Base-by-base conservation (phyloP, 2,888 invertebrate genomes). In the Morpho achilles region DNA sequence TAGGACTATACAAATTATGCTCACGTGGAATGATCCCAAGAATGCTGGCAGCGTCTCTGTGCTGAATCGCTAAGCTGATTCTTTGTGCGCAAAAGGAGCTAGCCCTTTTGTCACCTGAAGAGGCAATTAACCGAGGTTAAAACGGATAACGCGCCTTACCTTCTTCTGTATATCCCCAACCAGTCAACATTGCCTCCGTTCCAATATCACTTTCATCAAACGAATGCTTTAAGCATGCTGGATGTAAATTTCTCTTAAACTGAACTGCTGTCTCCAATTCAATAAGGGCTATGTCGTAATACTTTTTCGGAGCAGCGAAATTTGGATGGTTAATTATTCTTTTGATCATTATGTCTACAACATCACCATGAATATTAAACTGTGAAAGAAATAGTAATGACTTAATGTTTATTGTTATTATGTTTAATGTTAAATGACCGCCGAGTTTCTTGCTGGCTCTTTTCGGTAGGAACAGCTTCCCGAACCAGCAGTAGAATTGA, bases 281-380 rank as follows among this genome's bases (percentile, higher is more conserved):
- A 61, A 87, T 69, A 8, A 86, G 61, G 0, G 84, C 85, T 58
- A 86, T 79, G 50, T 86, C 87, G 53, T 69, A 76, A 56, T 84
- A 84, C 56, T 79, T 77, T 48, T 71, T 76, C 0, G 83, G 85
- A 3, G 82, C 62, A 0, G 58, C 55, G 59, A 75, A 86, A 7
- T 67, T 59, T 0, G 84, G 85, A 53, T 85, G 78, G 0, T 67
- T 62, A 7, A 79, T 72, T 4, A 83, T 72, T 5, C 67, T 73
- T 39, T 65, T 64, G 9, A 84, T 84, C 0, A 67, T 70, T 0
- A 63, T 65, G 58, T 82, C 80, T 6, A 58, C 50, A 7, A 56
- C 50, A 8, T 49, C 8, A 23, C 59, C 63, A 7, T 65, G 4
- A 23, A 63, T 43, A 41, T 53, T 45, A 8, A 62, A 66, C 64